phyloP scores from a whole-genome alignment of 2,113 vertebrate species.

The Pelvicachromis taeniatus region DNA sequence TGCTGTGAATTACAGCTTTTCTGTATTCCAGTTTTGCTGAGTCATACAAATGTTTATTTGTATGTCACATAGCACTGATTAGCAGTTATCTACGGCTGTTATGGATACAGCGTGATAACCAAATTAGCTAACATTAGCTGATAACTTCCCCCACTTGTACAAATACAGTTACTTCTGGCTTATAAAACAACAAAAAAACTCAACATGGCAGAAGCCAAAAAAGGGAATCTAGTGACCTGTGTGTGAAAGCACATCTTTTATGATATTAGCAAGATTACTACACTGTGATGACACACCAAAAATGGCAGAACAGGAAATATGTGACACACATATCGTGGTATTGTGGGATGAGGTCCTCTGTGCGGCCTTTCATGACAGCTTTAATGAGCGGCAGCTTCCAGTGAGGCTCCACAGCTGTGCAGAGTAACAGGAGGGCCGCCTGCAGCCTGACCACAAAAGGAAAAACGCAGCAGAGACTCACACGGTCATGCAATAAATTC shows the following conservation, averaged over 20 bases:
- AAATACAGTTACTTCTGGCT: background rate
- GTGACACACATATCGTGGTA: background rate
- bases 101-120: background rate
- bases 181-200: background rate
- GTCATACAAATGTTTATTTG: too few relatives aligned
- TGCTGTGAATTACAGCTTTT: background rate
- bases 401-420: constrained; percentile 46
- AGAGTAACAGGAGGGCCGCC: background rate
- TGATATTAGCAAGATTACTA: background rate
- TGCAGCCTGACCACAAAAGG: constrained; percentile 57
- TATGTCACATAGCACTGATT: background rate
- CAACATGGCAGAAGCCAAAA: background rate
- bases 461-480: background rate
- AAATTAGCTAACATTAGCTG: background rate
- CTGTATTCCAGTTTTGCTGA: background rate
- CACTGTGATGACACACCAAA: background rate
- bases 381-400: background rate
- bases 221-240: background rate
- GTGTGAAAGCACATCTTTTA: background rate
- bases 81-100: background rate
- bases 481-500: background rate
- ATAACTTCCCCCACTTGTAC: background rate
- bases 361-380: background rate
- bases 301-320: constrained; percentile 8
- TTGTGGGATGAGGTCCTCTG: background rate